Base-by-base conservation (phyloP, 2,797 vertebrate species). In the Nannoperca obscura region DNA sequence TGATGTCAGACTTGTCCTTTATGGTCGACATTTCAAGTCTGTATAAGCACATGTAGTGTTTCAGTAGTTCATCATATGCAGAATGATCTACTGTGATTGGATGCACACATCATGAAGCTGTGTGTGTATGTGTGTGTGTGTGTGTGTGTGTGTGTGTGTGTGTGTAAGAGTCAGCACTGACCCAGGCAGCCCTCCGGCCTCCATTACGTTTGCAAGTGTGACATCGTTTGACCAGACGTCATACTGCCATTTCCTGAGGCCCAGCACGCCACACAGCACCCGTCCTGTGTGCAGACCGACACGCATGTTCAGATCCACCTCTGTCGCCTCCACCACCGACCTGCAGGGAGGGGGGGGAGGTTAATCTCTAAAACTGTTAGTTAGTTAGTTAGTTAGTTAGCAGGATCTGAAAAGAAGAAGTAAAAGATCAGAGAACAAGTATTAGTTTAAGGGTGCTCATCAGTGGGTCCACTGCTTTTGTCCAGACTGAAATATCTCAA, bases 151-250 rank as follows among this genome's bases (percentile, higher is more conserved):
- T 65, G 34, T n/a, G 32, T 67, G 36, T 52, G 42, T 72, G 14
- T 46, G 66, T 80, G 84, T 67, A 50, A 52, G 46, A 72, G 67
- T 80, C 64, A 40, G 72, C 54, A 93, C 97, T 96, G 88, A 99
- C 98, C 98, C 98, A 7, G 98, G 98, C 83, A 99, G 94, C 76
- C 98, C 98, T 57, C 98, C 98, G 3, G 98, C 96, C 93, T 99
- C 98, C 98, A 99, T 99, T 82, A 99, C 97, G 47, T 99, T 99
- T 60, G 98, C 98, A 86, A 99, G 92, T 2, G 98, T 99, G 86
- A 99, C 98, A n/a, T 99, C 98, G 65, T 99, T 99, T 87, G 98
- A 99, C 98, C 98, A 99, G 82, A 99, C 98, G 20, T 99, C 98
- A 24, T 99, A 99, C 80, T 99, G 98, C 98, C 98, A 99, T 88